phyloP scores from a whole-genome alignment of 2,797 vertebrate genomes.

The Acanthurus leucopareius region DNA sequence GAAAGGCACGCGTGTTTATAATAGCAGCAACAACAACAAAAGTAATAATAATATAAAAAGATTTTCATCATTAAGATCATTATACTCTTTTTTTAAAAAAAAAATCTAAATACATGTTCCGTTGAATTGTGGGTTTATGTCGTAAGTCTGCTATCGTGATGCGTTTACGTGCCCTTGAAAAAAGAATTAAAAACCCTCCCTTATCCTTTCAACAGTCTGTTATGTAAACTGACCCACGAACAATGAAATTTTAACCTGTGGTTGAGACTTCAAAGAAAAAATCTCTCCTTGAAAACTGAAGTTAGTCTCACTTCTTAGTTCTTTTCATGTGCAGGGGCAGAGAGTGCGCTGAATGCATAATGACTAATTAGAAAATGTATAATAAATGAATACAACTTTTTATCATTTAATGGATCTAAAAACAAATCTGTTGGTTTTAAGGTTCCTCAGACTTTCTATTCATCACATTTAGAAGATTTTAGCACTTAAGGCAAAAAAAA shows the following conservation, averaged over 20 bases:
- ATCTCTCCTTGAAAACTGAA: no score
- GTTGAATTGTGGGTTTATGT: background rate
- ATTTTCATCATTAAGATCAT: background rate
- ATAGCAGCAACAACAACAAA: no score
- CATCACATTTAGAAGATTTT: background rate
- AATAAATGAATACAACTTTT: no score
- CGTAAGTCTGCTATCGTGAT: background rate
- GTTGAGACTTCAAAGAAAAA: no score
- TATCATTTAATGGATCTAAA: background rate
- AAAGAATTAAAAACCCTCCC: no score
- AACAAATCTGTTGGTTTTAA: background rate
- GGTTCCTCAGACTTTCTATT: background rate
- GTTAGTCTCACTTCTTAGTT: no score
- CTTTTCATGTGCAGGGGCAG: no score
- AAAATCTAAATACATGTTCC: background rate
- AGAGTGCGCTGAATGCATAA: no score
- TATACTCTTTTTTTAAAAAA: background rate
- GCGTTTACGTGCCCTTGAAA: background rate
- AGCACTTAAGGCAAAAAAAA: background rate
- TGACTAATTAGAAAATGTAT: no score
- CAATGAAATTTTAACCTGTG: background rate
- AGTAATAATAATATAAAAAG: no score
- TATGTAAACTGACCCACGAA: background rate
- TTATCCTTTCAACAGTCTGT: no score
- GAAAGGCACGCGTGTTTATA: no score